phyloP scores from a whole-genome alignment of 2,888 invertebrate genomes.

The Caenorhabditis wallacei region DNA sequence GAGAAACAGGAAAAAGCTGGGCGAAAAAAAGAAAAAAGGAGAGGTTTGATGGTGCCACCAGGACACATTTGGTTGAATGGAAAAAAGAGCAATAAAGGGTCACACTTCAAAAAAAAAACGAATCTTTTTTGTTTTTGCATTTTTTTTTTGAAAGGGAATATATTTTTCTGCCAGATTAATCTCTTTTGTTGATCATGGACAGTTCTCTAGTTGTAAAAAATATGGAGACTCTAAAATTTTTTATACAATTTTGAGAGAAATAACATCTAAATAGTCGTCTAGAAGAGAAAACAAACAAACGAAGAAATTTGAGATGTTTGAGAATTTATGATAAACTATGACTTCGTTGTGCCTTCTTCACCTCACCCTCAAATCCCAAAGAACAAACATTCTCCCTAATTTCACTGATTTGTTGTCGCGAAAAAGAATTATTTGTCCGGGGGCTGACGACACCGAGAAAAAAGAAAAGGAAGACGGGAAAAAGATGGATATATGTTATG shows the following conservation, averaged over 20 bases:
- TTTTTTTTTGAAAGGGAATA: not conserved
- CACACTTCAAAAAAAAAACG: not conserved
- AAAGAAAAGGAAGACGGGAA: conserved; percentile 13
- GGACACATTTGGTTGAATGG: not conserved
- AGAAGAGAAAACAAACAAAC: not conserved
- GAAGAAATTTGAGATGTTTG: conserved; percentile 2
- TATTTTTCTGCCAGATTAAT: too few species aligned
- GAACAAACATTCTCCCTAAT: not conserved
- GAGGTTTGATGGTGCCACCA: not conserved
- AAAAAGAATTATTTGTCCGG: conserved; percentile 11
- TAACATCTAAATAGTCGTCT: not conserved
- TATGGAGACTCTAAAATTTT: too few species aligned
- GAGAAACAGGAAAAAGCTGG: not conserved
- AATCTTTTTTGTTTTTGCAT: not conserved
- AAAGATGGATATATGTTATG: conserved; percentile 57
- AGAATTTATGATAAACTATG: not conserved
- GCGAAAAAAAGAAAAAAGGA: conserved; percentile 7
- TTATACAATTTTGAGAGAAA: too few species aligned
- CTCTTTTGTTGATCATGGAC: too few species aligned
- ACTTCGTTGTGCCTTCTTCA: too few species aligned
- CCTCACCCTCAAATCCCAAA: too few species aligned
- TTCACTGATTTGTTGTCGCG: conserved; percentile 15
- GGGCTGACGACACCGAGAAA: conserved; percentile 23
- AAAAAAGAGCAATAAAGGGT: not conserved
- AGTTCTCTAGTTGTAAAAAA: too few species aligned